Conservation (phyloP, 2,113 vertebrate species). For the Syngnathus floridae region DNA sequence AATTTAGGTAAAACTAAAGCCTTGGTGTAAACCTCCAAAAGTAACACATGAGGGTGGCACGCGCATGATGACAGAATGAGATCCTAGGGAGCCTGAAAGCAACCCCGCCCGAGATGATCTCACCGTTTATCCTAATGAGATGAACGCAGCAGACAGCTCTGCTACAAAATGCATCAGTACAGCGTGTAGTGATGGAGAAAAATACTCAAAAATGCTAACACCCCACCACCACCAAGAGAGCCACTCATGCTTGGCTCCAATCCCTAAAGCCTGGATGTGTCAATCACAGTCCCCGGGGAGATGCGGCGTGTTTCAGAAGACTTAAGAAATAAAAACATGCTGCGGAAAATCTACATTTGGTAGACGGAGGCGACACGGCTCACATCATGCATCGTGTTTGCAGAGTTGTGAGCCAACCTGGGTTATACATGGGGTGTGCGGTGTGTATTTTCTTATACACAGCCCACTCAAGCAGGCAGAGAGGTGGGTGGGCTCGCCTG, state of each 20-base stretch:
- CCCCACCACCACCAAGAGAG: slow-evolving; percentile 34
- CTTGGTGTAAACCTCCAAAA: slow-evolving; percentile 46
- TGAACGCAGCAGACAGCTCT: slow-evolving; percentile 39
- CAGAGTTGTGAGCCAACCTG: slow-evolving; percentile 37
- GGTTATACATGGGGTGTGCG: slow-evolving; percentile 56
- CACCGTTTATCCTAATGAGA: slow-evolving; percentile 61
- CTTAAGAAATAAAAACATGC: slow-evolving; percentile 60
- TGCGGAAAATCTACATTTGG: slow-evolving; percentile 61
- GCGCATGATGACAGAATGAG: slow-evolving; percentile 58
- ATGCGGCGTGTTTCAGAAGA: slow-evolving; percentile 54
- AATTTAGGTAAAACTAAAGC: slow-evolving; percentile 24
- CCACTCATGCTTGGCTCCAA: slow-evolving; percentile 59
- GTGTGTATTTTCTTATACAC: slow-evolving; percentile 34
- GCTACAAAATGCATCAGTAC: slow-evolving; percentile 38
- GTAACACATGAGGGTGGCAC: slow-evolving; percentile 38
- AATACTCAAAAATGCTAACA: slow-evolving; percentile 51
- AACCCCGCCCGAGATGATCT: slow-evolving; percentile 62
- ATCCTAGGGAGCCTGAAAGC: slow-evolving; percentile 48
- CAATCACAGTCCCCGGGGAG: slow-evolving; percentile 60
- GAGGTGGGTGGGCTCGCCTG: slow-evolving; percentile 47
- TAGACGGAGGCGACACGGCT: slow-evolving; percentile 55
- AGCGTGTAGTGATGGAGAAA: slow-evolving; percentile 40
- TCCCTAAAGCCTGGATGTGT: slow-evolving; percentile 61
- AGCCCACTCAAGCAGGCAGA: slow-evolving; percentile 23
- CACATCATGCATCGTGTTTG: slow-evolving; percentile 46